Evolutionary conservation across 2,888 invertebrate species (phyloP), one percentile per base, ranked within the genome.

Genomic region (Cecidostiba fungosa): DNA sequence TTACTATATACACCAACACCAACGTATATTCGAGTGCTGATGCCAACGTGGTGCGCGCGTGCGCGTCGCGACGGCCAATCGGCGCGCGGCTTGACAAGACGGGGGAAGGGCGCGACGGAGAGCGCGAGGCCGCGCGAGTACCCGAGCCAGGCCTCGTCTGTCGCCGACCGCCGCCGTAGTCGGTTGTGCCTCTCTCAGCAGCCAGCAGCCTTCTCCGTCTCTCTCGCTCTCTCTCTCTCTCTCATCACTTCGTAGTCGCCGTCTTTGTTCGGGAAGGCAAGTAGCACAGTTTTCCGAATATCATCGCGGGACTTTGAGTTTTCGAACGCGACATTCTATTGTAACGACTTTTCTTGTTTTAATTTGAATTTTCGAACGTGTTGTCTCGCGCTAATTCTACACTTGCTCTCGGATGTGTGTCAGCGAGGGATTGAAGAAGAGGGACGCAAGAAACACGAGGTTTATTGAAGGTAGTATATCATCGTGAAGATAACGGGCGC

Each of bases 131-230:
- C 91, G 90, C 90, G 91, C 90, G 91, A 90, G 88, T 90, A 90
- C 90, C 91, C 80, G 70, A 39, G 90, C 89, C 91, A 90, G 90
- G 29, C 90, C 93, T 93, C 92, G 92, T 93, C 92, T 90, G 91
- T 90, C 92, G 92, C 91, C 89, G 92, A 89, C 89, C 91, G 90
- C 87, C 91, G 88, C 89, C 90, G 89, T 87, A 90, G 90, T 92
- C 91, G 91, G 92, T 92, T 89, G 92, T 89, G 91, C 89, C 89
- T 88, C 89, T 79, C 77, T 70, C 19, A 50, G 32, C 62, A 19
- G n/a, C 23, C 83, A 77, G 74, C 82, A 82, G 70, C 43, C 72
- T 36, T 73, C 39, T 73, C 72, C 78, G 8, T 72, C 36, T 16
- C 29, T 54, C 26, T 43, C 72, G 54, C 50, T n/a, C 32, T 12